A percentile compares a stretch with the other conserved stretches of the same genome.
Conservation (phyloP, 2,888 invertebrate species). For the Eustalomyia histrio region DNA sequence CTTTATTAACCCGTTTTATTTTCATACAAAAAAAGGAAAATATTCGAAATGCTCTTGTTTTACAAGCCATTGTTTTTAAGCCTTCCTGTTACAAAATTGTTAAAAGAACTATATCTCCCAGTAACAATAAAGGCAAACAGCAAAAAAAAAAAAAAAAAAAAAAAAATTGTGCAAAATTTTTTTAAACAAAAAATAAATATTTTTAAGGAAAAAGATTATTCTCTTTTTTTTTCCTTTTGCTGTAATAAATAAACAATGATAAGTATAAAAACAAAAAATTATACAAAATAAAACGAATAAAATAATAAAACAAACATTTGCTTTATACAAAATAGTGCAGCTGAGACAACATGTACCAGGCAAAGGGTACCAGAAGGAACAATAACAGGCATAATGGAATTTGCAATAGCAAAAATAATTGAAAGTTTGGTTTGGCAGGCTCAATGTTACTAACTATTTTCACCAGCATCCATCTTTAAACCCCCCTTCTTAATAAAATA, state of each 20-base stretch:
- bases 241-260: conserved; percentile 62
- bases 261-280: conserved; percentile 47
- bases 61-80: conserved; percentile 55
- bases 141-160: too few species aligned
- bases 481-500: conserved; percentile 3
- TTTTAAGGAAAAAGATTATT: conserved; percentile 44
- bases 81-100: conserved; percentile 48
- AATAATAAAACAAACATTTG: conserved; percentile 20
- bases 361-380: conserved; percentile 17
- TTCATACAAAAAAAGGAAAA: too few species aligned
- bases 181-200: conserved; percentile 38
- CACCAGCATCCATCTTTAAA: not conserved
- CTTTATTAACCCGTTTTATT: too few species aligned
- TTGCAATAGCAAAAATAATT: not conserved
- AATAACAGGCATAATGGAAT: conserved; percentile 31
- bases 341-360: conserved; percentile 25
- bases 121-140: not conserved
- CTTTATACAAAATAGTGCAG: conserved; percentile 6
- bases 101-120: conserved; percentile 18
- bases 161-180: too few species aligned
- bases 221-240: conserved; percentile 2
- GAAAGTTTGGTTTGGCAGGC: conserved; percentile 1
- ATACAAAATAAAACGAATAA: conserved; percentile 4
- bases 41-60: not conserved
- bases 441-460: not conserved